phyloP scores from a whole-genome alignment of 2,797 vertebrate genomes.

The Meriones psammophilus region DNA sequence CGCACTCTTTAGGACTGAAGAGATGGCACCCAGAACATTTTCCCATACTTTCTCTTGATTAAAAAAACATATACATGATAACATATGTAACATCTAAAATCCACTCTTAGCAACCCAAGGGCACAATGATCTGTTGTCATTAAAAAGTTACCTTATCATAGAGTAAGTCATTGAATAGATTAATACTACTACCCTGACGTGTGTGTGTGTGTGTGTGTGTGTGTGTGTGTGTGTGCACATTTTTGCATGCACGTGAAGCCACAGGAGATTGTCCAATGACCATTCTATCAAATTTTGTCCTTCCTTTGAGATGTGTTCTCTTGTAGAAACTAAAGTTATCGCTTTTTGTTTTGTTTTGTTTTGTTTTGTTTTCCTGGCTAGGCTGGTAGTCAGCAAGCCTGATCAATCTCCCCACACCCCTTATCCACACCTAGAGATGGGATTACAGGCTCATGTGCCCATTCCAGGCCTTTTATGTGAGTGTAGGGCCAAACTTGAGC shows the following conservation, averaged over 20 bases:
- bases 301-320: background rate
- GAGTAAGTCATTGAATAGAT: background rate
- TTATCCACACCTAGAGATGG: background rate
- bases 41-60: constrained; percentile 39
- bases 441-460: background rate
- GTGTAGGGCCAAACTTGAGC: background rate
- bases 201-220: background rate
- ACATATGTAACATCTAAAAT: constrained; percentile 37
- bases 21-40: constrained; percentile 29
- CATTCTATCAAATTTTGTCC: background rate
- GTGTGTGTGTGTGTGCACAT: background rate
- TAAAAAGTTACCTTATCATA: background rate
- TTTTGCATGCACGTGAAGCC: background rate
- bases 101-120: background rate
- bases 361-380: background rate
- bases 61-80: constrained; percentile 57
- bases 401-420: background rate
- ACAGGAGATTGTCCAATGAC: background rate
- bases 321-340: background rate
- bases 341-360: background rate
- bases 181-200: background rate
- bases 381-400: background rate
- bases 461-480: background rate
- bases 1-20: constrained; percentile 46
- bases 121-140: background rate